Conservation (phyloP, 1,140 invertebrate species). For the Drosophila saltans region DNA sequence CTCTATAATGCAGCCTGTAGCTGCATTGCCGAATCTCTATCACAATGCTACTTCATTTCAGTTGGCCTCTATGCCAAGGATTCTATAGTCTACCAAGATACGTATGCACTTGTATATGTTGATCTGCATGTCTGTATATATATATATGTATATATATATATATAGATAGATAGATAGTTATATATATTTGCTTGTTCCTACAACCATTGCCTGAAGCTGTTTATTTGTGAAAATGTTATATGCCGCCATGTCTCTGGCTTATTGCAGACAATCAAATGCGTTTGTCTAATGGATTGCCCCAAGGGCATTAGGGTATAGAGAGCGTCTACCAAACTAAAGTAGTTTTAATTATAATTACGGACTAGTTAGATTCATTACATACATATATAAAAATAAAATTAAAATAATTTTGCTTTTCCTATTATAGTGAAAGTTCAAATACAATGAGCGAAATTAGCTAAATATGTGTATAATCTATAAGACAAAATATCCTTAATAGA, state of each 20-base stretch:
- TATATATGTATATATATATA: conserved; percentile 22
- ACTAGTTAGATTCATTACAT: too few relatives aligned
- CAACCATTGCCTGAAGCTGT: conserved; percentile 45
- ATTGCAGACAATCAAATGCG: conserved; percentile 40
- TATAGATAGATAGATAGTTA: conserved; percentile 19
- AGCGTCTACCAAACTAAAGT: conserved; percentile 22
- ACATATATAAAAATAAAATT: too few relatives aligned
- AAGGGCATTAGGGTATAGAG: conserved; percentile 6
- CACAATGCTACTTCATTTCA: conserved; percentile 80
- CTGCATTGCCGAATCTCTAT: conserved; percentile 70
- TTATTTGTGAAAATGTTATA: conserved; percentile 47
- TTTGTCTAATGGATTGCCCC: conserved; percentile 42
- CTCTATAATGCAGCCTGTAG: conserved; percentile 34
- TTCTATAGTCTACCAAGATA: conserved; percentile 58
- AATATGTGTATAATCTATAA: too few relatives aligned
- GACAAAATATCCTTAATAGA: too few relatives aligned
- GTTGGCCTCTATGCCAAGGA: conserved; percentile 70
- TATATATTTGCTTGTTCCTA: conserved; percentile 24
- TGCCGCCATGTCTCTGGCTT: conserved; percentile 37
- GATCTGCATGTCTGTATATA: conserved; percentile 20
- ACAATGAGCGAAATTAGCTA: too few relatives aligned
- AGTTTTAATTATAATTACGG: too few relatives aligned
- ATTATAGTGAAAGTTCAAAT: too few relatives aligned
- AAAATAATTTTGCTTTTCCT: too few relatives aligned
- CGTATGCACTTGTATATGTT: conserved; percentile 15